Percentiles rank a stretch among this genome's conserved stretches.
phyloP scores from a whole-genome alignment of 92 coral and sea anemone species.

The Scolanthus callimorphus region DNA sequence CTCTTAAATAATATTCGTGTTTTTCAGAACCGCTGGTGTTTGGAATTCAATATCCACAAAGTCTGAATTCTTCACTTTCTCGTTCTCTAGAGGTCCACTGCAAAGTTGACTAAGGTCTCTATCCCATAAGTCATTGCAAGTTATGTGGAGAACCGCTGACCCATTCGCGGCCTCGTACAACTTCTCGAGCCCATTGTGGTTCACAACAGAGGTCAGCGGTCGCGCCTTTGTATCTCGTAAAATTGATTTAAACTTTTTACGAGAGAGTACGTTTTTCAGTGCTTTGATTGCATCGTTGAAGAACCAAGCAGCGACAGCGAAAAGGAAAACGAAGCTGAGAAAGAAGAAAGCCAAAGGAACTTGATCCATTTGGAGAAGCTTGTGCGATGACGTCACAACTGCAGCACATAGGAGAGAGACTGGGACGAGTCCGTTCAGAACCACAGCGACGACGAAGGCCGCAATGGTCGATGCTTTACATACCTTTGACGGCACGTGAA shows the following conservation, averaged over 20 bases:
- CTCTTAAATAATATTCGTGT: constrained; percentile 9
- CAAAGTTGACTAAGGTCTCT: constrained; percentile 14
- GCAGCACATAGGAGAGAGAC: constrained; percentile 36
- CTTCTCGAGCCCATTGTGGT: constrained; percentile 67
- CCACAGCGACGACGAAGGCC: constrained; percentile 47
- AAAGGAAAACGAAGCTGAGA: constrained; percentile 84
- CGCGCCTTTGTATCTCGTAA: neutral
- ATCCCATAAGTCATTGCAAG: constrained; percentile 44
- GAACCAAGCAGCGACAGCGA: constrained; percentile 87
- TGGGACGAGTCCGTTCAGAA: constrained; percentile 72
- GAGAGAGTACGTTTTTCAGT: constrained; percentile 8
- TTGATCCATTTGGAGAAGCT: constrained; percentile 72
- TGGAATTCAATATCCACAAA: constrained; percentile 19
- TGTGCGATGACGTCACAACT: constrained; percentile 43
- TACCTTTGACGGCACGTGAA: constrained; percentile 19
- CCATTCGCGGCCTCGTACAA: constrained; percentile 39
- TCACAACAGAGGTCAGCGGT: constrained; percentile 39
- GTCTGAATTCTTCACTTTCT: constrained; percentile 11
- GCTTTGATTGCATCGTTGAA: constrained; percentile 61
- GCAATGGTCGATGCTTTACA: constrained; percentile 34
- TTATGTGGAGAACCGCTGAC: constrained; percentile 20
- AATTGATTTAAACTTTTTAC: neutral
- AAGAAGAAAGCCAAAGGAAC: constrained; percentile 88
- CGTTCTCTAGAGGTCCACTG: constrained; percentile 13
- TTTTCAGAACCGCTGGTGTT: constrained; percentile 13